These are phyloP conservation scores for Scolopax rusticola DNA, from an alignment of 2,797 vertebrate species.

Conservation along the genomic window DNA sequence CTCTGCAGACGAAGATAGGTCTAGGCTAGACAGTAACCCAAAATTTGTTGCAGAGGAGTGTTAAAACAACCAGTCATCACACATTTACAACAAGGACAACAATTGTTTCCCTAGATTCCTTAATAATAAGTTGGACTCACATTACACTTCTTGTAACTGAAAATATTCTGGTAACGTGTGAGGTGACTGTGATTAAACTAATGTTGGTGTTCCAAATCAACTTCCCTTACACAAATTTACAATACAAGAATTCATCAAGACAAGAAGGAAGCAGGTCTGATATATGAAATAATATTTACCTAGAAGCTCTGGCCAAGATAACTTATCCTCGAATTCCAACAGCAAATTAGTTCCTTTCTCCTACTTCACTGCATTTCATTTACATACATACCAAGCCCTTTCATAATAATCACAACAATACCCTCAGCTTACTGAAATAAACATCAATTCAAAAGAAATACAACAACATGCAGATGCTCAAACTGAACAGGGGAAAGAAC, in stretches of 20 bases:
- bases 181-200: neutral
- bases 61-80: neutral
- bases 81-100: neutral
- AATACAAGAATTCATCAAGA: neutral
- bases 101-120: neutral
- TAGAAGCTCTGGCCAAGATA: conserved; percentile 6
- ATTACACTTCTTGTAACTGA: neutral
- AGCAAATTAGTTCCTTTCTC: conserved; percentile 13
- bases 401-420: conserved; percentile 20
- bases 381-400: neutral
- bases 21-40: neutral
- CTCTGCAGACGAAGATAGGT: neutral
- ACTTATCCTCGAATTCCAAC: neutral
- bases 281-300: conserved; percentile 28
- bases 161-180: neutral
- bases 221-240: conserved; percentile 8
- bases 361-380: conserved; percentile 46
- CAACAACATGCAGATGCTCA: conserved; percentile 8
- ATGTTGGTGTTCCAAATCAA: conserved; percentile 4
- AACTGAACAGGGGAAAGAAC: neutral
- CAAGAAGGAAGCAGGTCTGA: neutral
- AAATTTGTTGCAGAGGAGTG: neutral
- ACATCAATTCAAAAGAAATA: conserved; percentile 51
- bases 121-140: neutral
- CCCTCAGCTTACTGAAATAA: conserved; percentile 45